Evolutionary conservation across 2,888 invertebrate species (phyloP), one percentile per base, ranked within the genome.

Genomic region (Phymatocera aterrima): DNA sequence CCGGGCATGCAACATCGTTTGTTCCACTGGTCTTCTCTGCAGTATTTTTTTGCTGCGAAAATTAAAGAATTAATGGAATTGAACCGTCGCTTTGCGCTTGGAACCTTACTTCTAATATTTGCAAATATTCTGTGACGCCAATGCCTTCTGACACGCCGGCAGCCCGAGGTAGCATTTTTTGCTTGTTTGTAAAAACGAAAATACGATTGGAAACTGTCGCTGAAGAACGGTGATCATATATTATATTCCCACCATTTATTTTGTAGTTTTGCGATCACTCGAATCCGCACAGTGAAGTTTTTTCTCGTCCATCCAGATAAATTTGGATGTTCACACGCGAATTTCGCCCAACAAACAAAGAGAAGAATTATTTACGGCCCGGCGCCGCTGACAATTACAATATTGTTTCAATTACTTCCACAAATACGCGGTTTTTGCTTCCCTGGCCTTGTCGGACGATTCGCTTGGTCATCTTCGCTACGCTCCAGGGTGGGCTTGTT

Each of bases 391-490:
- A 37, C 18, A 64, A 64, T 64, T 37, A 24, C 61, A 37, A 64
- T 37, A 64, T 64, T 64, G 61, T 64, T 64, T 64, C 37, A 68
- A 40, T 68, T 68, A 43, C 46, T 68, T 34, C 34, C 46, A 68
- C 68, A 46, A 68, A 68, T 68, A 68, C 15, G 21, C 2, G 21
- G 68, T 43, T 68, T 46, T 68, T 68, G 46, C 24, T 46, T 34
- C 24, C 34, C 43, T 72, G 51, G 21, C 31, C 72, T 72, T 21
- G 57, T 15, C 18, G 15, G 2, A 57, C 75, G 60, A 37, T 75
- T 75, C 60, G 75, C 75, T n/a, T 40, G 57, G 43, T 75, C 75
- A 75, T 57, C 75, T 75, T 43, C 37, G 75, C 57, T 43, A 48
- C 72, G 51, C 72, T 72, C 34, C 57, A 40, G 57, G 75, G 75